phyloP scores from a whole-genome alignment of 2,888 invertebrate species.

The Latrodectus hesperus region DNA sequence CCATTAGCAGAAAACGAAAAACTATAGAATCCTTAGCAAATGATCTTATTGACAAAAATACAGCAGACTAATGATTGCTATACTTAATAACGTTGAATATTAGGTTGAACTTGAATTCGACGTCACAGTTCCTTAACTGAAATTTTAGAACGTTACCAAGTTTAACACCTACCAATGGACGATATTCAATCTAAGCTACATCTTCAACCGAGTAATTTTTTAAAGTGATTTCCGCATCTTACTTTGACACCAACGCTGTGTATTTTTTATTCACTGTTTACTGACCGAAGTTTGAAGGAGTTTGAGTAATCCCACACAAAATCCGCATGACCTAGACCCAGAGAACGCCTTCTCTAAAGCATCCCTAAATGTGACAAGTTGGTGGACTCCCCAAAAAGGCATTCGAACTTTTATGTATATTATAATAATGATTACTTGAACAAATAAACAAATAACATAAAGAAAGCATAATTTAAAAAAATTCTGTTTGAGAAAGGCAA shows the following conservation, averaged over 20 bases:
- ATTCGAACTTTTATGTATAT: too few species aligned
- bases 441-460: too few species aligned
- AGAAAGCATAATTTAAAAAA: too few species aligned
- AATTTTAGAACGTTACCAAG: constrained; percentile 45
- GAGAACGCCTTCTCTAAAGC: constrained; percentile 34
- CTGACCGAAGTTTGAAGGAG: constrained; percentile 13
- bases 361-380: too few species aligned
- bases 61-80: not conserved
- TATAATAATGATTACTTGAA: too few species aligned
- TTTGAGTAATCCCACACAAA: constrained; percentile 39
- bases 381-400: too few species aligned
- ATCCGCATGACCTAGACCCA: constrained; percentile 60
- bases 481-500: too few species aligned
- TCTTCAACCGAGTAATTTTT: not conserved
- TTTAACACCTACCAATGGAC: constrained; percentile 35
- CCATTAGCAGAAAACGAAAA: too few species aligned
- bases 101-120: not conserved
- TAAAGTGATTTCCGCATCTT: not conserved
- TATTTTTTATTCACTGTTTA: constrained; percentile 16
- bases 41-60: too few species aligned
- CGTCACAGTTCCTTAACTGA: constrained; percentile 16
- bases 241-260: constrained; percentile 48
- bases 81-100: not conserved
- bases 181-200: too few species aligned
- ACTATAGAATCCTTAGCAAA: too few species aligned